These are phyloP conservation scores for Heliocidaris erythrogramma DNA, from an alignment of 35 echinoderm and acorn worm species.

Conservation along the genomic window DNA sequence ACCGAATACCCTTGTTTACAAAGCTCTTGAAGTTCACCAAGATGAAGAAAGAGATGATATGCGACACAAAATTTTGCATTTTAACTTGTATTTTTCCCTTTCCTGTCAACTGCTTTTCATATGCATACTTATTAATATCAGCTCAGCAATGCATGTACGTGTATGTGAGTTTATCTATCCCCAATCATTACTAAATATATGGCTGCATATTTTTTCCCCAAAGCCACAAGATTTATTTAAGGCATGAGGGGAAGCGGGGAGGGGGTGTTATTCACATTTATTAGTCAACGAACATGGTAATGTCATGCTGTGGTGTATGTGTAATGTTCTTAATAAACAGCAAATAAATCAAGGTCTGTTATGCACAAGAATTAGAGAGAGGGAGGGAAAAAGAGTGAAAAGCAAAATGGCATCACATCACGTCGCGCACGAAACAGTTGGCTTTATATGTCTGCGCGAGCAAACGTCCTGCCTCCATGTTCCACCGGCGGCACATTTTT, in stretches of 20 bases:
- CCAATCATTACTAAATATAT: neutral
- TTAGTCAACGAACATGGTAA: too few species aligned
- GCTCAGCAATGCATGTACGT: neutral
- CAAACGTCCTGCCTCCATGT: neutral
- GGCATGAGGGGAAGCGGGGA: too few species aligned
- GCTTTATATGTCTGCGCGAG: neutral
- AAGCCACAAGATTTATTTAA: neutral
- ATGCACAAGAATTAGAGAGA: neutral
- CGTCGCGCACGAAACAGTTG: neutral
- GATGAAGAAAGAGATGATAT: neutral
- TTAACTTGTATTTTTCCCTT: neutral
- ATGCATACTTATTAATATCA: neutral
- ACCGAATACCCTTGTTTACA: neutral
- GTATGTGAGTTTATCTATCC: neutral
- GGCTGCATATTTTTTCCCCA: neutral
- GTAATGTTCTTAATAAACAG: neutral
- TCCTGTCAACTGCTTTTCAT: neutral
- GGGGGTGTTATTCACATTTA: too few species aligned
- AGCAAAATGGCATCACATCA: neutral
- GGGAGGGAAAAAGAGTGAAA: neutral
- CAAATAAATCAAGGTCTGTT: neutral
- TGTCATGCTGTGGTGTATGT: too few species aligned
- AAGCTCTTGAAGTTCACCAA: neutral
- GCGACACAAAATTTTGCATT: neutral
- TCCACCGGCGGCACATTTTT: neutral